phyloP scores from a whole-genome alignment of 2,888 invertebrate species.

The Tipula confusa region DNA sequence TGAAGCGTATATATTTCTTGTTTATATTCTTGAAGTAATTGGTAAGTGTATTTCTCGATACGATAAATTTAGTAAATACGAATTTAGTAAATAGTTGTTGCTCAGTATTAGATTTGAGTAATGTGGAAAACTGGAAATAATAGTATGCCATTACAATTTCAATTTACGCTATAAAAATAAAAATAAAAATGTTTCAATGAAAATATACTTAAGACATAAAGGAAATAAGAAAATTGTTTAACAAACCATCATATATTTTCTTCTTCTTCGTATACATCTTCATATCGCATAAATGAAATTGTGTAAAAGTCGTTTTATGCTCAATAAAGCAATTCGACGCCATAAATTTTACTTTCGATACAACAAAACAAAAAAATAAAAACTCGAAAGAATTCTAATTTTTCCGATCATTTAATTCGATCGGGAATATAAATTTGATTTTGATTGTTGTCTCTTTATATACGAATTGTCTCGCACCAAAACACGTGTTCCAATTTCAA shows the following conservation, averaged over 20 bases:
- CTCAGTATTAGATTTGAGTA: too few species aligned
- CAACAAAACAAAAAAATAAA: background rate
- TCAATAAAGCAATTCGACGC: background rate
- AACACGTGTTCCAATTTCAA: background rate
- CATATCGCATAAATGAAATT: slow-evolving; percentile 25
- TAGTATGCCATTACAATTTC: background rate
- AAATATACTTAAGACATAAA: background rate
- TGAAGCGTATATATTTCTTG: too few species aligned
- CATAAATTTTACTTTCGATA: background rate
- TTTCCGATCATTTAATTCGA: slow-evolving; percentile 15
- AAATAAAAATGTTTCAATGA: background rate
- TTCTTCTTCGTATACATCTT: background rate
- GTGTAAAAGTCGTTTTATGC: slow-evolving; percentile 20
- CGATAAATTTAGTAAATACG: too few species aligned
- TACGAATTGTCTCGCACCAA: background rate
- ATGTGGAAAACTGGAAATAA: too few species aligned
- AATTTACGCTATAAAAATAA: background rate
- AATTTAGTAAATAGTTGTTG: too few species aligned
- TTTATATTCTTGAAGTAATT: too few species aligned
- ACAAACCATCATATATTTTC: background rate
- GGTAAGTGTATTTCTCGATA: too few species aligned
- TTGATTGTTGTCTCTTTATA: background rate
- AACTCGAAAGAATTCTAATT: background rate
- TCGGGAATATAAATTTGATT: background rate
- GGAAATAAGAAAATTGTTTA: background rate